Evolutionary conservation across 2,888 invertebrate genomes (phyloP), one percentile per base, ranked within the genome.

Genomic region (Eilema depressum): DNA sequence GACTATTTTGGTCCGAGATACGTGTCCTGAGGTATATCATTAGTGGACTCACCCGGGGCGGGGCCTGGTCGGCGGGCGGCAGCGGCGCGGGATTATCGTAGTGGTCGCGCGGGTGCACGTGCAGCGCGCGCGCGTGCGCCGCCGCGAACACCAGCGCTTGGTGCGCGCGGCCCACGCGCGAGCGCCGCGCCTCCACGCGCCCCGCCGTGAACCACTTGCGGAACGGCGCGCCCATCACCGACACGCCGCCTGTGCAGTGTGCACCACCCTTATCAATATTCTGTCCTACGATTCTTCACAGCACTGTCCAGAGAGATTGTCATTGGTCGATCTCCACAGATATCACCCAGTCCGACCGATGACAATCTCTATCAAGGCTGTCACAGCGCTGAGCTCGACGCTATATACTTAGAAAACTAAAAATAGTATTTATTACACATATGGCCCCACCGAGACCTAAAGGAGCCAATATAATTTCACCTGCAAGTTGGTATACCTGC

Each of bases 51-150:
- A 70, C 73, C 53, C 64, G 71, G 68, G 83, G 82, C 28, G 82
- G 78, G 71, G 69, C 63, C 28, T 63, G 70, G 60, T 80, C 80
- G 14, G 82, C 30, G 30, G 86, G 86, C 76, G 82, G 37, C 47
- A 88, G 87, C 76, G 91, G 89, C 79, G 93, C 92, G 64, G 93
- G 90, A 89, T 99, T 99, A 88, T 98, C 98, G 92, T 97, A 98
- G 89, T 97, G 97, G 94, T 99, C 99, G 73, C 98, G 96, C n/a
- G 99, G 98, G 88, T 98, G 98, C 86, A 99, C 97, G 89, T 97
- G 97, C 89, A 99, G 96, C 68, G 96, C 92, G 85, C 98, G 97
- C 63, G 97, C 96, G 67, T 97, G 96, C 60, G 96, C 97, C 11
- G 97, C 97, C 64, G 81, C 80, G 92, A 98, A 98, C 72, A 98